These are phyloP conservation scores for Ovibos moschatus DNA, from an alignment of 2,113 vertebrate genomes.

Conservation along the genomic window DNA sequence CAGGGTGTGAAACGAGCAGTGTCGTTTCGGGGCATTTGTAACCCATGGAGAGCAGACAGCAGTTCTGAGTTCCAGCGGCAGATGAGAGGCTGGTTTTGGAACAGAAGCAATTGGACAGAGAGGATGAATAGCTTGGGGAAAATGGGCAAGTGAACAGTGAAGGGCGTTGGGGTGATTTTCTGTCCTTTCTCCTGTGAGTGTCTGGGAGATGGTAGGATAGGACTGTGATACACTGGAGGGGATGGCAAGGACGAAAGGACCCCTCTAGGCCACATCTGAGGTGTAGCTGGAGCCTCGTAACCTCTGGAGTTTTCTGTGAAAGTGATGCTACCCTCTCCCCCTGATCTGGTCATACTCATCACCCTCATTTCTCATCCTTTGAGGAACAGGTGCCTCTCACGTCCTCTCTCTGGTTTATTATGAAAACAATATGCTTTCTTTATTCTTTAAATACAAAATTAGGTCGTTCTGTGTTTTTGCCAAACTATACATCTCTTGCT, in stretches of 20 bases:
- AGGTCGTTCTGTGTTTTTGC: background rate
- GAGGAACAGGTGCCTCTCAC: background rate
- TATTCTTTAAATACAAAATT: background rate
- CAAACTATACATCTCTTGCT: background rate
- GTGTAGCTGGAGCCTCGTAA: background rate
- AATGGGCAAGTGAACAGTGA: accelerated
- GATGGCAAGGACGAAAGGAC: background rate
- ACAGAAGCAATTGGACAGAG: background rate
- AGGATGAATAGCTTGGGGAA: background rate
- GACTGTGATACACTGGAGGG: background rate
- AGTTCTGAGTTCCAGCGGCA: background rate
- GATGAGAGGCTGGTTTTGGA: background rate
- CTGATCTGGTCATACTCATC: background rate
- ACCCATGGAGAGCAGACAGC: background rate
- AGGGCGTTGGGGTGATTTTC: background rate
- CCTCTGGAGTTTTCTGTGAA: background rate
- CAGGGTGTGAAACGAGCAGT: accelerated
- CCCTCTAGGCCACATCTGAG: background rate
- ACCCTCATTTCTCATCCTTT: background rate
- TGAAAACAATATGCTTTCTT: background rate
- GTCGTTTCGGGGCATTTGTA: background rate
- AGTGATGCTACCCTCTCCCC: background rate
- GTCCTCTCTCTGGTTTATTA: background rate
- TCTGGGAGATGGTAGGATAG: background rate
- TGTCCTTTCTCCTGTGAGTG: background rate